Percentiles rank a stretch among this genome's conserved stretches.
Conservation (phyloP, 2,797 vertebrate species). For the Alosa sapidissima region DNA sequence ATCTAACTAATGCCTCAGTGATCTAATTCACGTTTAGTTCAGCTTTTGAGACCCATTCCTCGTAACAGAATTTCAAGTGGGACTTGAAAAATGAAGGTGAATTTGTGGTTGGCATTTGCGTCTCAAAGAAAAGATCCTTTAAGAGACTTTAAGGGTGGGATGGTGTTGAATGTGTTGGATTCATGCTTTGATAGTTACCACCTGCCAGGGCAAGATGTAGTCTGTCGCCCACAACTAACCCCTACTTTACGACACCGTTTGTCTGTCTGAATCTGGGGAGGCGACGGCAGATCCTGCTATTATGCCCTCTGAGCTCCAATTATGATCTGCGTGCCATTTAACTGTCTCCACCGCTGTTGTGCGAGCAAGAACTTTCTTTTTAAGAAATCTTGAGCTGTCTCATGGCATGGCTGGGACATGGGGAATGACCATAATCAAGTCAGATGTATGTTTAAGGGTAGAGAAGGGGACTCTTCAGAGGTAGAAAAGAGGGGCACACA, state of each 20-base stretch:
- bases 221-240: not conserved
- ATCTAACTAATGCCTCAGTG: too few relatives aligned
- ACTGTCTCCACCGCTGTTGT: not conserved
- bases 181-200: not conserved
- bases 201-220: conserved; percentile 5
- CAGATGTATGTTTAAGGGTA: not conserved
- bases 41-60: too few relatives aligned
- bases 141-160: not conserved
- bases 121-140: not conserved
- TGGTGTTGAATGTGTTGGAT: not conserved
- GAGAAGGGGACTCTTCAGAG: not conserved
- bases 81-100: not conserved
- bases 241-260: not conserved
- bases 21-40: too few relatives aligned
- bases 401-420: not conserved
- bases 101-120: not conserved
- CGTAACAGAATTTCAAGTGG: too few relatives aligned
- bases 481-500: too few relatives aligned
- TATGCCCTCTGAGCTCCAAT: not conserved
- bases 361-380: not conserved
- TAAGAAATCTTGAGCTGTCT: not conserved
- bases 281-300: not conserved
- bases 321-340: not conserved
- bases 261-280: conserved; percentile 15
- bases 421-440: conserved; percentile 3